Evolutionary conservation across 2,888 invertebrate species (phyloP).

Genomic region (Eupithecia vulgata): DNA sequence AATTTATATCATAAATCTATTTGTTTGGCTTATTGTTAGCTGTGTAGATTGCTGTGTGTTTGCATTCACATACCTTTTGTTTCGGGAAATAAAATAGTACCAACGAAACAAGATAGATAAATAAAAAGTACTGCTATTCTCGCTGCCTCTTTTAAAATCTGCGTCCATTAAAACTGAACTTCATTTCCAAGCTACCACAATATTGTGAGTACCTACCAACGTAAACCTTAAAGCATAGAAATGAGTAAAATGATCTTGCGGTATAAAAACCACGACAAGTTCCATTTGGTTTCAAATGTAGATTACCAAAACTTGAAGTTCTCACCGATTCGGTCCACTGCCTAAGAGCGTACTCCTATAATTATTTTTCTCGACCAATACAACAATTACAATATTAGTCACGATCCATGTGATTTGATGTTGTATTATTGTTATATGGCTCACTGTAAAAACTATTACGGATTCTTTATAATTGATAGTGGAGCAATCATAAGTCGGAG

Average conservation of each 20-base stretch:
- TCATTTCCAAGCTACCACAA: background rate
- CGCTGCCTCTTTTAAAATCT: background rate
- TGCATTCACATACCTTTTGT: background rate
- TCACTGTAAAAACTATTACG: slow-evolving; percentile 65
- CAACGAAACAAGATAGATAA: background rate
- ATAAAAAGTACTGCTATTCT: background rate
- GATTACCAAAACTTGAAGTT: slow-evolving; percentile 74
- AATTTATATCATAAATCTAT: background rate
- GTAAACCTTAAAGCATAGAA: slow-evolving; percentile 23
- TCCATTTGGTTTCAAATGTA: slow-evolving; percentile 76
- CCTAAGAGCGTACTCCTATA: slow-evolving; percentile 56
- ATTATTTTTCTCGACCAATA: slow-evolving; percentile 81
- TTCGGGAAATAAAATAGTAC: background rate
- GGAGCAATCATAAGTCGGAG: slow-evolving; percentile 43
- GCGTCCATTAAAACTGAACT: background rate
- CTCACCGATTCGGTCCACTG: slow-evolving; percentile 80
- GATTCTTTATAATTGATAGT: slow-evolving; percentile 65
- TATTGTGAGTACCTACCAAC: background rate
- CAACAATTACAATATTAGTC: slow-evolving; percentile 78
- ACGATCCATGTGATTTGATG: slow-evolving; percentile 69
- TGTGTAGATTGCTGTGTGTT: background rate
- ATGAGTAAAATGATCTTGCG: slow-evolving; percentile 56
- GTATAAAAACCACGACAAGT: slow-evolving; percentile 65
- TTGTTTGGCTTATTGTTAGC: background rate
- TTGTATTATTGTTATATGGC: slow-evolving; percentile 58